Conservation (phyloP, 64 coral and sea anemone species). For the Catalaphyllia jardinei region DNA sequence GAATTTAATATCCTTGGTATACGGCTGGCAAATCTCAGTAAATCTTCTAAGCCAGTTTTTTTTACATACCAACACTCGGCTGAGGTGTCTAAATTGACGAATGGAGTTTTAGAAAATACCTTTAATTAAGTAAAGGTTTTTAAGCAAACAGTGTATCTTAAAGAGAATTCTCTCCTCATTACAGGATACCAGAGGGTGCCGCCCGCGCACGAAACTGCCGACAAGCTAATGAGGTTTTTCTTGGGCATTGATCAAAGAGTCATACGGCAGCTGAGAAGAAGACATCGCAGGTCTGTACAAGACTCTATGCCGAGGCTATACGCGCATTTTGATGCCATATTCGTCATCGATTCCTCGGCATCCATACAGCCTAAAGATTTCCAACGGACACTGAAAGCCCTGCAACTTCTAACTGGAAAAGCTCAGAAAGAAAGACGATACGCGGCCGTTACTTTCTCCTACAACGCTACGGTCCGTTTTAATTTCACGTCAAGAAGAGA, state of each 20-base stretch:
- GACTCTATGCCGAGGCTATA: neutral
- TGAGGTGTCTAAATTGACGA: too few species aligned
- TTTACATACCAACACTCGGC: too few species aligned
- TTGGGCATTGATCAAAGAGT: conserved; percentile 21
- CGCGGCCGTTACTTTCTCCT: conserved; percentile 48
- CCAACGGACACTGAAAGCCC: conserved; percentile 28
- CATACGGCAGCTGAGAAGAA: neutral
- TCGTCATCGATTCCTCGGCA: conserved; percentile 57
- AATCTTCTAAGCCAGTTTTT: too few species aligned
- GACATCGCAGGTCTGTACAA: conserved; percentile 9
- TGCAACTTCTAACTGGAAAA: conserved; percentile 46
- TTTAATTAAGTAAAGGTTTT: too few species aligned
- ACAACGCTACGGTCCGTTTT: conserved; percentile 43
- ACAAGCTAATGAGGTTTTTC: conserved; percentile 48
- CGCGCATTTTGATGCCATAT: conserved; percentile 50
- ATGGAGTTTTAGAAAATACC: too few species aligned
- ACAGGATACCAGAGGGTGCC: conserved; percentile 61
- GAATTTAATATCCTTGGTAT: too few species aligned
- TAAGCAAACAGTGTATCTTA: neutral
- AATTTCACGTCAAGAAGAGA: conserved; percentile 31
- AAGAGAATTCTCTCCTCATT: neutral
- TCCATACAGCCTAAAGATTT: conserved; percentile 54
- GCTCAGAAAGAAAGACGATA: conserved; percentile 44
- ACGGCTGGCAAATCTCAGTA: too few species aligned
- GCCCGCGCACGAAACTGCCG: conserved; percentile 38